A percentile compares a stretch with the other conserved stretches of the same genome.
phyloP scores from a whole-genome alignment of 1,140 invertebrate species.

The Brachionus angularis region DNA sequence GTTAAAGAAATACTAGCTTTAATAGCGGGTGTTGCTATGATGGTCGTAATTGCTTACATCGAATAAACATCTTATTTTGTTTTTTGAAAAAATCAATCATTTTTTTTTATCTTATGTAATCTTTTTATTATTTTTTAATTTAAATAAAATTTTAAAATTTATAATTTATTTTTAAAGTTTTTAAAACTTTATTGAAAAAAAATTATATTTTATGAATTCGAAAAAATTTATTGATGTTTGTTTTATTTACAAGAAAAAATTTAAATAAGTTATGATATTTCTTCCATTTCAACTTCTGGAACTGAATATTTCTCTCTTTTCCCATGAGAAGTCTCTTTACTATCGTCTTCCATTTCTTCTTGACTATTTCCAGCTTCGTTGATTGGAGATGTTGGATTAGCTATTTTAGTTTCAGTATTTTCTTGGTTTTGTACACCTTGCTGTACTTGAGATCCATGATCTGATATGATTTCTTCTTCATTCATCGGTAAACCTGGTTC shows the following conservation, averaged over 20 bases:
- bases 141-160: neutral
- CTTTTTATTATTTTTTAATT: neutral
- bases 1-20: conserved; percentile 40
- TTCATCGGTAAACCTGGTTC: neutral
- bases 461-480: conserved; percentile 59
- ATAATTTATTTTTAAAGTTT: neutral
- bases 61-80: conserved; percentile 4
- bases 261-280: neutral
- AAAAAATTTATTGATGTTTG: neutral
- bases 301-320: conserved; percentile 26
- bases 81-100: neutral
- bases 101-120: neutral
- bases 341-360: conserved; percentile 31
- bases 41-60: conserved; percentile 26
- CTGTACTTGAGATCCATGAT: too few species aligned
- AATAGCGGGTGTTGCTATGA: conserved; percentile 30
- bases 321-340: neutral
- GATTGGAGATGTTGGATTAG: neutral
- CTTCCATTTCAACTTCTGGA: conserved; percentile 35
- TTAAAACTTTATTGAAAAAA: neutral
- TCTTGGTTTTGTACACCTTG: neutral
- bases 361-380: neutral
- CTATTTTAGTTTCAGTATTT: neutral
- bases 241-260: neutral
- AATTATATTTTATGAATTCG: too few species aligned